Evolutionary conservation across 1,140 invertebrate species (phyloP).

Genomic region (Aricia agestis): DNA sequence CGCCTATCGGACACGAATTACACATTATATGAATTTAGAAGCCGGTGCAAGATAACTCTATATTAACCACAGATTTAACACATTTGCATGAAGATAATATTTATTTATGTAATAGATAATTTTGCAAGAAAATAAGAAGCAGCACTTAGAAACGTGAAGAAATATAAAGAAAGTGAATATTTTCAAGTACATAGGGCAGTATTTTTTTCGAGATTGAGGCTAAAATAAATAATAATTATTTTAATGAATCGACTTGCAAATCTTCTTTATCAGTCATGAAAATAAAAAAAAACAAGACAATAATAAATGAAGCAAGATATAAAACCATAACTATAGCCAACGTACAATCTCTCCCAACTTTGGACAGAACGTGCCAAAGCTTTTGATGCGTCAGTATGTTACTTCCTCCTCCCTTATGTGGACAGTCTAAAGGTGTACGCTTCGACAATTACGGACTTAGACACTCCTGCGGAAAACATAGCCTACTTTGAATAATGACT

Average conservation of each 20-base stretch:
- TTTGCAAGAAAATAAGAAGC: neutral
- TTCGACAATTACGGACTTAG: neutral
- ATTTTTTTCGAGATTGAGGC: too few relatives aligned
- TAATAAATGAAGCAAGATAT: neutral
- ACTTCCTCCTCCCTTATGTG: neutral
- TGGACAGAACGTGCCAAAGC: neutral
- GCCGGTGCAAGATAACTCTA: neutral
- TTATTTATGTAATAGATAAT: neutral
- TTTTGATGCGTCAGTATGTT: neutral
- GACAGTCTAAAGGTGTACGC: neutral
- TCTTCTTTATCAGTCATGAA: too few relatives aligned
- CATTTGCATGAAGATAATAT: too few relatives aligned
- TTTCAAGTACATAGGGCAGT: too few relatives aligned
- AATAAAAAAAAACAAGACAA: too few relatives aligned
- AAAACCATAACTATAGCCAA: neutral
- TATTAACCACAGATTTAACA: neutral
- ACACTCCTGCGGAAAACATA: constrained; percentile 2
- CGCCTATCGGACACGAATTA: neutral
- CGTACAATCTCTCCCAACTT: neutral
- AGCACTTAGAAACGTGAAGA: too few relatives aligned
- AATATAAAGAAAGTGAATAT: too few relatives aligned
- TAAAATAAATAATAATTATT: too few relatives aligned
- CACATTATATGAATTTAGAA: neutral
- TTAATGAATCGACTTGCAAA: too few relatives aligned
- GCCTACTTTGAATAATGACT: neutral